Conservation (phyloP, 2,113 vertebrate species). For the Lasiurus cinereus region DNA sequence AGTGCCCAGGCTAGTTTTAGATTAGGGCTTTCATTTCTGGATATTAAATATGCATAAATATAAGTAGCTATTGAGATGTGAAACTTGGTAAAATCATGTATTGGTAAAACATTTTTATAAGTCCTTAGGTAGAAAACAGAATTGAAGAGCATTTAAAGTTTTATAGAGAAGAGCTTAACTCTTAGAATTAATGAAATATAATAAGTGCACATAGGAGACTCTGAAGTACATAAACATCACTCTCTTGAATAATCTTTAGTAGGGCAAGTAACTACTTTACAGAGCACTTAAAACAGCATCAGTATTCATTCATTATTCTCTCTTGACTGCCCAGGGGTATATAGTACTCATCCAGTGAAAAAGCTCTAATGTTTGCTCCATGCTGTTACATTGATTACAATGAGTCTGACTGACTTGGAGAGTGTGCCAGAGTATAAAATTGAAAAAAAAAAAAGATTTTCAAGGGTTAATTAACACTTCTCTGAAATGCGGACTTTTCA, state of each 20-base stretch:
- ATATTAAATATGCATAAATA: slow-evolving; percentile 48
- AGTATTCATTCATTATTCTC: slow-evolving; percentile 80
- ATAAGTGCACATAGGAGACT: slow-evolving; percentile 76
- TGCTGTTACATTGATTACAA: slow-evolving; percentile 83
- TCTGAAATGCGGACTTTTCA: slow-evolving; percentile 1
- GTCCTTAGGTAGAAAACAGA: slow-evolving; percentile 73
- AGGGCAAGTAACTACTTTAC: slow-evolving; percentile 75
- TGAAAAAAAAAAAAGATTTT: slow-evolving; percentile 63
- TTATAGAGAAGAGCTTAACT: slow-evolving; percentile 79
- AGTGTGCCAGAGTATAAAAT: slow-evolving; percentile 72
- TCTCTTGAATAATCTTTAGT: slow-evolving; percentile 82
- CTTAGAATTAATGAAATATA: slow-evolving; percentile 83
- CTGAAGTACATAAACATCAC: slow-evolving; percentile 81
- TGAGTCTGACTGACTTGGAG: slow-evolving; percentile 71
- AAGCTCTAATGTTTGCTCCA: slow-evolving; percentile 77
- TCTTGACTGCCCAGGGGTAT: slow-evolving; percentile 75
- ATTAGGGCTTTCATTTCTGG: slow-evolving; percentile 33
- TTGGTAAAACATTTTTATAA: slow-evolving; percentile 71
- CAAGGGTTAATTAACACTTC: slow-evolving; percentile 79
- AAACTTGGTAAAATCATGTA: slow-evolving; percentile 68
- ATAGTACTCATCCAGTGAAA: slow-evolving; percentile 69
- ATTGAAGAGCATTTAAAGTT: slow-evolving; percentile 80
- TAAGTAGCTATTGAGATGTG: background rate
- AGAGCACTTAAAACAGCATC: slow-evolving; percentile 74
- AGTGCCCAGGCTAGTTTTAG: background rate